A percentile compares a stretch with the other conserved stretches of the same genome.
Conservation (phyloP, 2,113 vertebrate genomes). For the Pungitius pungitius region DNA sequence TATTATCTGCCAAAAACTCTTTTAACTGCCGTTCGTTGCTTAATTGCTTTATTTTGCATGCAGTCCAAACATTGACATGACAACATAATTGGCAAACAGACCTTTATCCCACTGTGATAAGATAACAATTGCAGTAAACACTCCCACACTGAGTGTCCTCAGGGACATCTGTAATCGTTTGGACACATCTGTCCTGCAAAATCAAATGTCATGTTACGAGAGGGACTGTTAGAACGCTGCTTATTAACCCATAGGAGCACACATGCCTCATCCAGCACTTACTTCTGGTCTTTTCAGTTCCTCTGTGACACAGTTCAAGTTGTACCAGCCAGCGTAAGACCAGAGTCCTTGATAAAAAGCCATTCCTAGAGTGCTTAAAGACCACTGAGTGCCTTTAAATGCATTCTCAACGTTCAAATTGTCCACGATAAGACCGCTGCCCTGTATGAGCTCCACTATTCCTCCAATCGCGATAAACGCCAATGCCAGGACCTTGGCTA, state of each 20-base stretch:
- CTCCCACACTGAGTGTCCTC: not conserved
- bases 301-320: constrained; percentile 84
- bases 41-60: not conserved
- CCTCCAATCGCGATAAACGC: constrained; percentile 83
- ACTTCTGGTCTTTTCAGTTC: constrained; percentile 87
- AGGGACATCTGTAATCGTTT: no score
- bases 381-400: constrained; percentile 77
- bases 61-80: not conserved
- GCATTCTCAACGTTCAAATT: constrained; percentile 72
- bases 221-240: not conserved
- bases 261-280: constrained; percentile 20
- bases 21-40: not conserved
- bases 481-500: constrained; percentile 81
- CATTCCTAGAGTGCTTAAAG: constrained; percentile 75
- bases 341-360: constrained; percentile 88
- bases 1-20: no score
- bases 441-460: constrained; percentile 71
- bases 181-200: not conserved
- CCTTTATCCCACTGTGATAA: constrained; percentile 10
- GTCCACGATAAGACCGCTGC: constrained; percentile 68
- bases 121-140: not conserved
- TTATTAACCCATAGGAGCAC: not conserved
- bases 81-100: not conserved
- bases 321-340: constrained; percentile 87
- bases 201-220: not conserved